Percentiles rank a stretch among this genome's conserved stretches.
phyloP scores from a whole-genome alignment of 1,140 invertebrate species.

The Teleogryllus occipitalis region DNA sequence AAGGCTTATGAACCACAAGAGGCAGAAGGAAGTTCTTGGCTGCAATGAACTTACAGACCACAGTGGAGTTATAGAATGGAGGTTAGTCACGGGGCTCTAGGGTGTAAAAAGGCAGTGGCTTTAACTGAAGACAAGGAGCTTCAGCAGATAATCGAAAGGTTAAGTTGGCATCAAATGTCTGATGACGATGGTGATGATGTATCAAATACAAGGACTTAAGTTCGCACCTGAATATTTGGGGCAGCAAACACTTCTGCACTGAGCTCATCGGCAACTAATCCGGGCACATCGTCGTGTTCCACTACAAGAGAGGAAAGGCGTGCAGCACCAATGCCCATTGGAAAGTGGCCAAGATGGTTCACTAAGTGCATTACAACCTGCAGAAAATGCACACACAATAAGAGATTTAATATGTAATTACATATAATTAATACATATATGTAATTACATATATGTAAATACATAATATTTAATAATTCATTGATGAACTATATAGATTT shows the following conservation, averaged over 20 bases:
- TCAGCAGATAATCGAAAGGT: too few species aligned
- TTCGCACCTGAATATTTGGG: conserved; percentile 65
- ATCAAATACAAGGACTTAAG: too few species aligned
- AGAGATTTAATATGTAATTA: neutral
- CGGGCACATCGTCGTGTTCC: conserved; percentile 86
- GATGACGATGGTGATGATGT: too few species aligned
- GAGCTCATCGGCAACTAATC: conserved; percentile 60
- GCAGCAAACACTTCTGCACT: conserved; percentile 70
- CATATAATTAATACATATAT: neutral
- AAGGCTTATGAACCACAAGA: too few species aligned
- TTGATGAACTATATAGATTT: neutral
- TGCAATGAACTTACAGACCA: too few species aligned
- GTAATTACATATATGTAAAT: too few species aligned
- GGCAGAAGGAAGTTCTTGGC: too few species aligned
- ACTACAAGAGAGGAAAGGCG: conserved; percentile 76
- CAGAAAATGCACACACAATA: neutral
- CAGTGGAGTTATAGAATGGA: too few species aligned
- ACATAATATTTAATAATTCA: neutral
- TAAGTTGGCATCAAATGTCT: too few species aligned
- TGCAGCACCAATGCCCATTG: conserved; percentile 77
- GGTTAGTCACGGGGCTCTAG: too few species aligned
- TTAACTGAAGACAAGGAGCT: too few species aligned
- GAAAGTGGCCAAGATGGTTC: conserved; percentile 83
- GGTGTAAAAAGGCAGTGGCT: too few species aligned
- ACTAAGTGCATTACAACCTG: conserved; percentile 68